Base-by-base conservation (phyloP, 2,888 invertebrate genomes). In the Thyatira batis region DNA sequence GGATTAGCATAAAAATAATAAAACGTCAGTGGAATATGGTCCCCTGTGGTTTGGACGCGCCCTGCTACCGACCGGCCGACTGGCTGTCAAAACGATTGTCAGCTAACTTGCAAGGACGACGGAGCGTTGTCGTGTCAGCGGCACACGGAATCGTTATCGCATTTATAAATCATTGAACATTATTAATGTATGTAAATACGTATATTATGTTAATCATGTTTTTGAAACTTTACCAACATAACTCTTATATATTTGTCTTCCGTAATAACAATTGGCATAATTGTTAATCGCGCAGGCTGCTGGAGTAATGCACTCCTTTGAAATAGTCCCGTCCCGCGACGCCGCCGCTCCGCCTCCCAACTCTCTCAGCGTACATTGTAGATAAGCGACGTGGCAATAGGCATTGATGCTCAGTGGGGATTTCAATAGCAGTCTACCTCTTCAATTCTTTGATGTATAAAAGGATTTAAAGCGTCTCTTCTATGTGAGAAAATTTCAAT, bases 321-420 rank as follows among this genome's bases (percentile, higher is more conserved):
- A 85, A 84, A 80, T 71, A 70, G 61, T 65, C 70, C 76, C 67
- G 57, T 69, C 69, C 68, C 67, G 66, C 66, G 67, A 60, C 70
- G 67, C 65, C 68, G 62, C 69, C 46, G 45, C 54, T 52, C 44
- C 50, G 53, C 58, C 54, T 61, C 61, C 64, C 53, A 53, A 58
- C 63, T 78, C 79, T 82, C 78, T 71, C 75, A 66, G 78, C 78
- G 80, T 81, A 81, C 79, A 82, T 79, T 83, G 84, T 73, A 83
- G 89, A 89, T 89, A 89, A 89, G 82, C 86, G 88, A 87, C 87
- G 83, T 83, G 81, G 87, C 89, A 89, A 88, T 88, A 89, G 87
- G 89, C 87, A 89, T 89, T 90, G 86, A 89, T 85, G 87, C 82
- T 88, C 89, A 80, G 85, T 73, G 76, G 87, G 85, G 87, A 89